phyloP scores from a whole-genome alignment of 2,113 vertebrate genomes.

The Neogale vison region DNA sequence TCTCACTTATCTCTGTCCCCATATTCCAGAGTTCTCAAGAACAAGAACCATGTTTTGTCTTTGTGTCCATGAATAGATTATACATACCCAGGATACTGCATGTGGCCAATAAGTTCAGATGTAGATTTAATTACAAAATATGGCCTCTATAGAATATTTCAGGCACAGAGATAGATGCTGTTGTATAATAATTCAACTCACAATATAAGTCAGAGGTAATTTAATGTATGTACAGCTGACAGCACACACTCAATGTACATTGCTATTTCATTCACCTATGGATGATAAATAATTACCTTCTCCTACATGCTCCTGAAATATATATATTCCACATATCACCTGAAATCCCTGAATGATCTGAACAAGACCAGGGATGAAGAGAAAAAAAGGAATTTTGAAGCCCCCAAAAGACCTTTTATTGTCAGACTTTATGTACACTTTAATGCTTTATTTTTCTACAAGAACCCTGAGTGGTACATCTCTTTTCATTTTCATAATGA shows the following conservation, averaged over 20 bases:
- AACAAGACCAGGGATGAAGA: not conserved
- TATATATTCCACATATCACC: not conserved
- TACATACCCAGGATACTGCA: not conserved
- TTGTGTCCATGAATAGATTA: not conserved
- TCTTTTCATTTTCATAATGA: not conserved
- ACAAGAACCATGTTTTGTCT: not conserved
- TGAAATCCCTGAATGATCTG: not conserved
- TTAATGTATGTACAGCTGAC: not conserved
- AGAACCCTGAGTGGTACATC: not conserved
- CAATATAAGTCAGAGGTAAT: not conserved
- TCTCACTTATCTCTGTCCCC: not conserved
- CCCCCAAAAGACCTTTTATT: not conserved
- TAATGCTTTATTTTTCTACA: not conserved
- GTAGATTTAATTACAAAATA: not conserved
- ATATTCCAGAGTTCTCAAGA: constrained; percentile 1
- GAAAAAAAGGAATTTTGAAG: not conserved
- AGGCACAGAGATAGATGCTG: not conserved
- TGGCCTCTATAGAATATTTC: not conserved
- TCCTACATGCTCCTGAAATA: not conserved
- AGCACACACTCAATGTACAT: not conserved
- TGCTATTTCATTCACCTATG: not conserved
- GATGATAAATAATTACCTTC: not conserved
- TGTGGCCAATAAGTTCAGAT: not conserved
- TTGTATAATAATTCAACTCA: not conserved
- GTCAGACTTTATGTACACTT: not conserved